These are phyloP conservation scores for crab-eating macaque (Macaca fascicularis) DNA, from an alignment of 2,113 vertebrate genomes.

Conservation along the genomic window DNA sequence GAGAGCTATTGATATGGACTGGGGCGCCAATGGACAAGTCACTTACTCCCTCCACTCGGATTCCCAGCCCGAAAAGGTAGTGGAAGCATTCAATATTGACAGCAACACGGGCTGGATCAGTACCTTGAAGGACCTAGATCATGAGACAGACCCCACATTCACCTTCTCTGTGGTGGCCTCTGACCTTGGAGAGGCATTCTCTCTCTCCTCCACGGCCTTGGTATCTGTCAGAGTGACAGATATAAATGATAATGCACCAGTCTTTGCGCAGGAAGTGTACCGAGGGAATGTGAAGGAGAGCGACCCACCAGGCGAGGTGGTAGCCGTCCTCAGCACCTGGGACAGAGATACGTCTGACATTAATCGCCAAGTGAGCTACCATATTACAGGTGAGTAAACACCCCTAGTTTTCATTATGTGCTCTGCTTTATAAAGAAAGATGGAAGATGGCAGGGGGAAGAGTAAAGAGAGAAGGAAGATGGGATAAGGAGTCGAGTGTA, in stretches of 20 bases:
- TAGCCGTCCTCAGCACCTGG: constrained; percentile 94
- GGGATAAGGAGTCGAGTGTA: background rate
- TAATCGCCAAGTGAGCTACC: constrained; percentile 97
- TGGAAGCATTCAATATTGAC: constrained; percentile 91
- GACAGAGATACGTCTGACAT: constrained; percentile 93
- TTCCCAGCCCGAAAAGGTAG: constrained; percentile 83
- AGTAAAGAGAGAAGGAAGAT: background rate
- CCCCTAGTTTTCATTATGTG: background rate
- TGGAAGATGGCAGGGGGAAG: accelerated
- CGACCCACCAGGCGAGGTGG: constrained; percentile 94
- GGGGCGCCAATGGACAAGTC: constrained; percentile 95
- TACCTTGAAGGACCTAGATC: constrained; percentile 93
- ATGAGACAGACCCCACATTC: constrained; percentile 91
- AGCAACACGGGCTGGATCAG: constrained; percentile 97
- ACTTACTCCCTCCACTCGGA: constrained; percentile 90
- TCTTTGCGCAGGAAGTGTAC: constrained; percentile 92
- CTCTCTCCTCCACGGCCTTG: constrained; percentile 90
- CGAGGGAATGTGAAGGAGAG: constrained; percentile 93
- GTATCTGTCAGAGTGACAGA: constrained; percentile 94
- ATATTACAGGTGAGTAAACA: constrained; percentile 93
- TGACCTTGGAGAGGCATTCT: constrained; percentile 93
- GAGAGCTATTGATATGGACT: constrained; percentile 91
- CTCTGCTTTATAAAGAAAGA: background rate
- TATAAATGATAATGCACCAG: constrained; percentile 94
- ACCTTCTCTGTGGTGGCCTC: constrained; percentile 93